Evolutionary conservation across 2,888 invertebrate genomes (phyloP).

Genomic region (Epinotia ramella): DNA sequence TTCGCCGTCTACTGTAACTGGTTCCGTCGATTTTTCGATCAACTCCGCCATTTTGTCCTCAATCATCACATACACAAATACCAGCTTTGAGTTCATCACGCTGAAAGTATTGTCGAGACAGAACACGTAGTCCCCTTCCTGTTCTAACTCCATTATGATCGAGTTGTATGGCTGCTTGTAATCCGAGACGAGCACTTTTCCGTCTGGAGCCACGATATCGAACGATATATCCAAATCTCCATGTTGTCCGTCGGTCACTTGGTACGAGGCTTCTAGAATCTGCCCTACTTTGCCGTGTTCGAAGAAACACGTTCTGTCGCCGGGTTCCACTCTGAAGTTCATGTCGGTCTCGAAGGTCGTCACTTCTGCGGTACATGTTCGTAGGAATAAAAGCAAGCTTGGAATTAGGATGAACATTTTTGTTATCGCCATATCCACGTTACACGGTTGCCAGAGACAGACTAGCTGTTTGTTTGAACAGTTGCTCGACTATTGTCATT

Average conservation of each 20-base stretch:
- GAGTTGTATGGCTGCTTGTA: slow-evolving; percentile 89
- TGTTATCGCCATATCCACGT: slow-evolving; percentile 24
- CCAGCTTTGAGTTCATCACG: slow-evolving; percentile 91
- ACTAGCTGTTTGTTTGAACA: slow-evolving; percentile 54
- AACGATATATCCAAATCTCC: slow-evolving; percentile 94
- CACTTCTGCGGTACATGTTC: slow-evolving; percentile 52
- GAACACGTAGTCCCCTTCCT: slow-evolving; percentile 91
- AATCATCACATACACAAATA: slow-evolving; percentile 91
- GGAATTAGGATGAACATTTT: slow-evolving; percentile 50
- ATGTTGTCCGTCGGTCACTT: slow-evolving; percentile 92
- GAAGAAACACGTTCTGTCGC: slow-evolving; percentile 71
- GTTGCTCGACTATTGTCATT: slow-evolving; percentile 49
- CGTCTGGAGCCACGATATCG: slow-evolving; percentile 87
- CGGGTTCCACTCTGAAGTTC: slow-evolving; percentile 73
- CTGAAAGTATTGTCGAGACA: slow-evolving; percentile 96
- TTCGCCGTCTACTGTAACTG: slow-evolving; percentile 59
- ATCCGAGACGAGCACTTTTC: slow-evolving; percentile 86
- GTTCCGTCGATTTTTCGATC: slow-evolving; percentile 56
- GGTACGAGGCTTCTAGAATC: slow-evolving; percentile 73
- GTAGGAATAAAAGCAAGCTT: slow-evolving; percentile 47
- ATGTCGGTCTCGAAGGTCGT: slow-evolving; percentile 67
- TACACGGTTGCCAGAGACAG: slow-evolving; percentile 23
- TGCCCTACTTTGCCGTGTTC: slow-evolving; percentile 70
- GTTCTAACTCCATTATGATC: slow-evolving; percentile 85
- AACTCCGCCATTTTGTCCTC: slow-evolving; percentile 83